Evolutionary conservation across 2,797 vertebrate genomes (phyloP), one percentile per base, ranked within the genome.

Genomic region (Eleutherodactylus coqui): DNA sequence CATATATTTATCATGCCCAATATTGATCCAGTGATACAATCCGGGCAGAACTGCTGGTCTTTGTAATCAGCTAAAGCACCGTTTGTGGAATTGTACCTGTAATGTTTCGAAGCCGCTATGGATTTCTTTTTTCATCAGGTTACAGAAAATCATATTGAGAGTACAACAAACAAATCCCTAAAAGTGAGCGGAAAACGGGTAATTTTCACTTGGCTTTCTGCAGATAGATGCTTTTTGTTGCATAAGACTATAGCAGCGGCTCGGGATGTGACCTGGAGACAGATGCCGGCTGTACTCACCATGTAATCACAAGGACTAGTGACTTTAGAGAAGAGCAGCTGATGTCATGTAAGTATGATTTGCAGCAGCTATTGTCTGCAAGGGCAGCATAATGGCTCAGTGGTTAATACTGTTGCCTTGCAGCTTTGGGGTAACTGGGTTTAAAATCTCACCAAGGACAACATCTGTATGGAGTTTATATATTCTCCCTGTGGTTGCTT

Each of bases 241-340:
- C 45, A 49, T 29, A 43, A 32, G 29, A 41, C 55, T 51, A 32
- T 4, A 21, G 49, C 4, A 24, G 67, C 41, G 45, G 67, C 14
- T 4, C 5, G 1, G 36, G 53, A 79, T 77, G n/a, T 79, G 47
- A 80, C 76, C 75, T 73, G 75, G n/a, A 38, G 64, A 70, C 67
- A 79, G 36, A 76, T 43, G 75, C 27, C 8, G 45, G 17, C 27
- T 62, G 53, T 62, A 41, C 41, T 17, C 29, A n/a, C 72, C 45
- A 34, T 67, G 16, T 67, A 34, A 76, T 67, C 55, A 84, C 43
- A 5, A 17, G 41, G 73, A 67, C 73, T 84, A 58, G 27, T 8
- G 72, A 64, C 16, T 62, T 53, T 69, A 69, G 24, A 27, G 69
- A 85, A 69, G 76, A 79, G 76, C 75, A 49, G 76, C 29, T 85